These are phyloP conservation scores for Branchellion lobata DNA, from an alignment of 2,888 invertebrate species.

Conservation along the genomic window DNA sequence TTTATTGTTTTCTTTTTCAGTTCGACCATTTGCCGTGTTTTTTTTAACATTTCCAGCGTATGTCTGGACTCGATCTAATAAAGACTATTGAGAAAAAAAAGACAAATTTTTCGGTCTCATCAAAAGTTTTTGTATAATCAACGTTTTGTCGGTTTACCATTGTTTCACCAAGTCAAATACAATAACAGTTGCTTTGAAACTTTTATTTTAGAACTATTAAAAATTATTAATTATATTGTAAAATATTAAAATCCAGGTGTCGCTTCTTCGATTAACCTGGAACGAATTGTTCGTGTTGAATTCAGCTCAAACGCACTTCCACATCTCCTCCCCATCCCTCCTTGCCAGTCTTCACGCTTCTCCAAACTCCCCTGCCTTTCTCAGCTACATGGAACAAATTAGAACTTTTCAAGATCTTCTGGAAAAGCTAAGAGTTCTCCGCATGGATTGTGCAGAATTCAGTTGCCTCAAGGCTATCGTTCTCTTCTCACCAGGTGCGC, in stretches of 20 bases:
- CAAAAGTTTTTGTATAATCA: constrained; percentile 2
- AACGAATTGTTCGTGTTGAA: constrained; percentile 94
- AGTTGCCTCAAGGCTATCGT: constrained; percentile 40
- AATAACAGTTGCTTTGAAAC: too few species aligned
- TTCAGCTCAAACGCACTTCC: constrained; percentile 71
- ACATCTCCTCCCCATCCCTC: constrained; percentile 14
- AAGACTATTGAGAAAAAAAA: too few species aligned
- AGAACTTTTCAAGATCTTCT: constrained; percentile 36
- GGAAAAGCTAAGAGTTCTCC: constrained; percentile 10
- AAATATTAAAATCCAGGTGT: too few species aligned
- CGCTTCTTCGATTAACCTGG: constrained; percentile 89
- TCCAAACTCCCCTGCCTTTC: constrained; percentile 15
- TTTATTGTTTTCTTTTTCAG: too few species aligned
- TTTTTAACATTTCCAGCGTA: too few species aligned
- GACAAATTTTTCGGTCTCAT: too few species aligned
- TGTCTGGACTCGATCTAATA: too few species aligned
- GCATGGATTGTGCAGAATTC: constrained; percentile 36
- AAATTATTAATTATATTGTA: too few species aligned
- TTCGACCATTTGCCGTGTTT: too few species aligned
- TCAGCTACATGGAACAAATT: constrained; percentile 32
- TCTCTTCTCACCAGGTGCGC: constrained; percentile 30
- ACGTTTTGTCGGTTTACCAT: too few species aligned
- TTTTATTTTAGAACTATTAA: too few species aligned
- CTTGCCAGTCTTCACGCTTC: constrained; percentile 3
- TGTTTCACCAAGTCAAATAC: too few species aligned